Evolutionary conservation across 2,113 vertebrate species (phyloP).

Genomic region (Mustela lutreola): DNA sequence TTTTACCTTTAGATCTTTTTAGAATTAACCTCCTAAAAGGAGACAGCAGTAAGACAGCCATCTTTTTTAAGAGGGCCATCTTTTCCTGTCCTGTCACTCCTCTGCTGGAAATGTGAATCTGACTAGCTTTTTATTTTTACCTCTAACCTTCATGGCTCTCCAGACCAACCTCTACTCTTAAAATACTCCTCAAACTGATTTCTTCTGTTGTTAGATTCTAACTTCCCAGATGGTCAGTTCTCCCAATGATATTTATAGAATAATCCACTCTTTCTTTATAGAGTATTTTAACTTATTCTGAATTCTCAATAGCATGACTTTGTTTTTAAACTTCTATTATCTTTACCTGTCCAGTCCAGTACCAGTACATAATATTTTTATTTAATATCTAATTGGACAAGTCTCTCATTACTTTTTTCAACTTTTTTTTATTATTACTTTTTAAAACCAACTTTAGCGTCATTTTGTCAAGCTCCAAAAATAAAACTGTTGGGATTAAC

Average conservation of each 20-base stretch:
- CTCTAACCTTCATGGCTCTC: neutral
- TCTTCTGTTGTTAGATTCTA: neutral
- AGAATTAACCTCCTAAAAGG: neutral
- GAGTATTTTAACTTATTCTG: neutral
- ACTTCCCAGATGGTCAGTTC: neutral
- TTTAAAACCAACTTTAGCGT: slow-evolving; percentile 33
- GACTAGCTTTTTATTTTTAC: slow-evolving; percentile 8
- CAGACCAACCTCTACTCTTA: neutral
- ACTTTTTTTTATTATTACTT: slow-evolving; percentile 14
- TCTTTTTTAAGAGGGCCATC: neutral
- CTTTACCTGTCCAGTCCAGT: neutral
- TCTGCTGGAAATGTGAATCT: neutral
- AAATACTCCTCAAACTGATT: neutral
- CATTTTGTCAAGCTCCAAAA: slow-evolving; percentile 58
- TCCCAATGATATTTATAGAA: neutral
- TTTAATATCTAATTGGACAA: neutral
- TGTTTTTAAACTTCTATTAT: neutral
- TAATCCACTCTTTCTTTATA: neutral
- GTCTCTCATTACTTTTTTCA: neutral
- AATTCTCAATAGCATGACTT: neutral
- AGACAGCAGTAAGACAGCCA: neutral
- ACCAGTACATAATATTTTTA: neutral
- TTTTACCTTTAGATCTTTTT: neutral
- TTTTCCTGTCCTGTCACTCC: neutral
- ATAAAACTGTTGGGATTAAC: neutral